Evolutionary conservation across 2,113 vertebrate genomes (phyloP).

Genomic region (Lepus timidus): DNA sequence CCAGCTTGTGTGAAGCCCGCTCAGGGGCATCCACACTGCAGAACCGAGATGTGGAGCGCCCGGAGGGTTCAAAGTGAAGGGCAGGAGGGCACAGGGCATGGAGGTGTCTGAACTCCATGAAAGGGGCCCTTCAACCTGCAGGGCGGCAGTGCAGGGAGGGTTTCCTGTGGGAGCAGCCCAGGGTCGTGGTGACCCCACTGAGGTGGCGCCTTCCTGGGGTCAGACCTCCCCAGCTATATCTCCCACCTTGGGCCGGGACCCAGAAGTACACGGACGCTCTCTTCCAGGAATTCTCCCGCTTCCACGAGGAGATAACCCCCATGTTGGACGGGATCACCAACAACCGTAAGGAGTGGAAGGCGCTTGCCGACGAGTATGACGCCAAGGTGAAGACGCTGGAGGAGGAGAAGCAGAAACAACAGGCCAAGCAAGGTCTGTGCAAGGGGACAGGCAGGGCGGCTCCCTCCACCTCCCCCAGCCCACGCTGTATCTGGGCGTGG

Average conservation of each 20-base stretch:
- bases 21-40: not conserved
- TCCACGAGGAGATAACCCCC: constrained; percentile 95
- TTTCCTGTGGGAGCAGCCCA: not conserved
- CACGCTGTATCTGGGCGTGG: not conserved
- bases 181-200: accelerated
- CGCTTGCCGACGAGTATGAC: constrained; percentile 94
- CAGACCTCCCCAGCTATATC: accelerated
- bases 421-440: constrained; percentile 88
- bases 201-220: not conserved
- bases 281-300: constrained; percentile 96
- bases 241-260: accelerated
- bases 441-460: accelerated
- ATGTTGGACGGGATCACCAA: constrained; percentile 96
- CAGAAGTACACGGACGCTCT: constrained; percentile 4
- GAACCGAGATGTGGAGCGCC: not conserved
- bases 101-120: not conserved
- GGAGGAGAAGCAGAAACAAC: constrained; percentile 91
- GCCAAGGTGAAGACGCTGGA: constrained; percentile 92
- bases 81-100: not conserved
- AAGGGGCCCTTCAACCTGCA: not conserved
- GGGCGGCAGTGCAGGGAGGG: not conserved
- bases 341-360: constrained; percentile 97
- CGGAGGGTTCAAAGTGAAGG: not conserved
- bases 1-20: not conserved
- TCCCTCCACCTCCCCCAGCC: accelerated